These are phyloP conservation scores for Myiopsitta monachus DNA, from an alignment of 2,113 vertebrate genomes.

Conservation along the genomic window DNA sequence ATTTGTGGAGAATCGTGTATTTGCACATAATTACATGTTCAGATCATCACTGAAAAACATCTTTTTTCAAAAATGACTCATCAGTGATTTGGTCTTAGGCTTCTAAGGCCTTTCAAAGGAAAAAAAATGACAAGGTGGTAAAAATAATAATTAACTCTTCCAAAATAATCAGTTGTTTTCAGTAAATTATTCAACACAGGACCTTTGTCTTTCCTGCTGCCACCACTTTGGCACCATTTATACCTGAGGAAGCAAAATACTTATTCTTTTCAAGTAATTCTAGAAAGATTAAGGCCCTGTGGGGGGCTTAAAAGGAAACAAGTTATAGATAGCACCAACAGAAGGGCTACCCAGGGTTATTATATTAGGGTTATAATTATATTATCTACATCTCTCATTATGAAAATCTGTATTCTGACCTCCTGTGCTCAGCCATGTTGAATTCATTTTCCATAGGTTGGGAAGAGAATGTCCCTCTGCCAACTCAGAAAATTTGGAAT, in stretches of 20 bases:
- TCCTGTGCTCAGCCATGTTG: neutral
- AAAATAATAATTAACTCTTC: neutral
- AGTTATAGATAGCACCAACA: neutral
- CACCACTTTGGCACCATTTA: neutral
- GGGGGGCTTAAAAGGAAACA: neutral
- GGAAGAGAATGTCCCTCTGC: neutral
- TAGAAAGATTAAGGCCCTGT: neutral
- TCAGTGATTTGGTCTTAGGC: neutral
- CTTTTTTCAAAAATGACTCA: constrained; percentile 2
- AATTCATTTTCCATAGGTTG: neutral
- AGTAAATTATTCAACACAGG: neutral
- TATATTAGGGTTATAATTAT: no score
- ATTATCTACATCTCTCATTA: neutral
- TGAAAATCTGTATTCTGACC: neutral
- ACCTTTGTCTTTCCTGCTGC: neutral
- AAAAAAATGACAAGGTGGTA: neutral
- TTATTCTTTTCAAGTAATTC: neutral
- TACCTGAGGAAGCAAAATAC: neutral
- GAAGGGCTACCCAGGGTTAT: neutral
- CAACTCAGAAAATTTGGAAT: neutral
- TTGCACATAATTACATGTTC: neutral
- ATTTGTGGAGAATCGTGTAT: neutral
- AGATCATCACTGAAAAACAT: neutral
- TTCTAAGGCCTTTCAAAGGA: neutral
- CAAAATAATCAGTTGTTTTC: neutral